Conservation (phyloP, 2,113 vertebrate genomes). For the Heterotis niloticus region DNA sequence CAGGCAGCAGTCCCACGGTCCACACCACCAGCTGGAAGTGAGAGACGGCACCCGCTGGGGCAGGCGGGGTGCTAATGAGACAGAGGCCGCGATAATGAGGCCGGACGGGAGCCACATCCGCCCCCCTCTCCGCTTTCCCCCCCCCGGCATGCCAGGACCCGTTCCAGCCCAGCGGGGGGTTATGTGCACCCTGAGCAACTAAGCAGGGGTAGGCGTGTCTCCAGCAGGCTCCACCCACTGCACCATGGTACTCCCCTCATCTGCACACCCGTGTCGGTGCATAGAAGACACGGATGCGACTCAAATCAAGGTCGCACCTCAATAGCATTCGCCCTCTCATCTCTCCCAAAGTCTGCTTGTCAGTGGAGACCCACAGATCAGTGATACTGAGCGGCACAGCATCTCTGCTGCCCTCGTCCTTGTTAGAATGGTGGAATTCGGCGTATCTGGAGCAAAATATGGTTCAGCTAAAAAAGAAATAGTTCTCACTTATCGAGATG, state of each 20-base stretch:
- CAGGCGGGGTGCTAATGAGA: not conserved
- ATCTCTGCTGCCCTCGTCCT: too few relatives aligned
- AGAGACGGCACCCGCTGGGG: constrained; percentile 8
- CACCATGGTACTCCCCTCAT: not conserved
- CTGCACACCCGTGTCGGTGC: not conserved
- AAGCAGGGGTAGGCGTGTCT: not conserved
- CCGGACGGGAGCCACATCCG: not conserved
- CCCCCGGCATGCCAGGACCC: constrained; percentile 8
- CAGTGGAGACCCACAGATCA: not conserved
- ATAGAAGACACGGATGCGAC: not conserved
- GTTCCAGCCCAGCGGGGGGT: not conserved
- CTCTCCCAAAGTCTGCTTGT: not conserved
- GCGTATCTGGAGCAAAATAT: too few relatives aligned
- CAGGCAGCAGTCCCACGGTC: not conserved
- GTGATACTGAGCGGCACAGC: too few relatives aligned
- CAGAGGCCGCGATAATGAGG: not conserved
- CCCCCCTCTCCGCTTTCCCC: not conserved
- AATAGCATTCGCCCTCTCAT: not conserved
- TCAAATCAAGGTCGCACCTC: not conserved
- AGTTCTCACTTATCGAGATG: too few relatives aligned
- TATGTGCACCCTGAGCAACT: too few relatives aligned
- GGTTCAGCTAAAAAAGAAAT: too few relatives aligned
- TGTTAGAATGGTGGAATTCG: too few relatives aligned
- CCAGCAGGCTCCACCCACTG: too few relatives aligned
- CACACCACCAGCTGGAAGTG: constrained; percentile 1